phyloP scores from a whole-genome alignment of 2,888 invertebrate species.

The Portevinia maculata region DNA sequence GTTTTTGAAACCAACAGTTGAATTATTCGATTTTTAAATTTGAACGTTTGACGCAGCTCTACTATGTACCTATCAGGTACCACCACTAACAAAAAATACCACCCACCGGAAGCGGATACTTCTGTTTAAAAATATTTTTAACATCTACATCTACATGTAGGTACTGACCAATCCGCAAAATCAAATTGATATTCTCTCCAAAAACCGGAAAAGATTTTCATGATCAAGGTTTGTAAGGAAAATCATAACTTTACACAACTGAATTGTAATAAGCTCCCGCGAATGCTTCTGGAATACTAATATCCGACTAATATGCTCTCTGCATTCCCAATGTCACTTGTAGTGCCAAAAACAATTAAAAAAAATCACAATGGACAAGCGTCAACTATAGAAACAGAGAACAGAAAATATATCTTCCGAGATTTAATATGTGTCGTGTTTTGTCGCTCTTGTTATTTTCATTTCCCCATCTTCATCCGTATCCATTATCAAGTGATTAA shows the following conservation, averaged over 20 bases:
- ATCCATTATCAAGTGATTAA: conserved; percentile 66
- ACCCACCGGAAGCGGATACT: neutral
- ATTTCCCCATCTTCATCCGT: conserved; percentile 37
- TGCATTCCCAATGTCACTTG: conserved; percentile 31
- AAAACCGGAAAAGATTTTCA: conserved; percentile 62
- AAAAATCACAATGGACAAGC: conserved; percentile 37
- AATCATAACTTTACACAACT: conserved; percentile 24
- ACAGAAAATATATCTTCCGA: conserved; percentile 8
- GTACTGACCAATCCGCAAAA: neutral
- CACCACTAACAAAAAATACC: neutral
- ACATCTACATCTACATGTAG: no score
- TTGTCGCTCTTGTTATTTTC: conserved; percentile 53
- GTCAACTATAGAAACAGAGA: conserved; percentile 42
- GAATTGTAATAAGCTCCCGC: conserved; percentile 39
- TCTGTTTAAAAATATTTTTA: neutral
- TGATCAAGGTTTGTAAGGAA: conserved; percentile 60
- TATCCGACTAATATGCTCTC: no score
- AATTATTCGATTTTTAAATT: no score
- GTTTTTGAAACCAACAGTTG: no score
- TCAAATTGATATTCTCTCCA: conserved; percentile 51
- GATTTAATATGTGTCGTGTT: conserved; percentile 35
- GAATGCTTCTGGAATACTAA: conserved; percentile 44
- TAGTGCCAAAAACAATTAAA: conserved; percentile 43
- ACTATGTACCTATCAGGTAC: no score
- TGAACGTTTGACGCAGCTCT: no score